Percentiles rank a stretch among this genome's conserved stretches.
Evolutionary conservation across 2,888 invertebrate genomes (phyloP).

Genomic region (Hydroisotoma schaefferi): DNA sequence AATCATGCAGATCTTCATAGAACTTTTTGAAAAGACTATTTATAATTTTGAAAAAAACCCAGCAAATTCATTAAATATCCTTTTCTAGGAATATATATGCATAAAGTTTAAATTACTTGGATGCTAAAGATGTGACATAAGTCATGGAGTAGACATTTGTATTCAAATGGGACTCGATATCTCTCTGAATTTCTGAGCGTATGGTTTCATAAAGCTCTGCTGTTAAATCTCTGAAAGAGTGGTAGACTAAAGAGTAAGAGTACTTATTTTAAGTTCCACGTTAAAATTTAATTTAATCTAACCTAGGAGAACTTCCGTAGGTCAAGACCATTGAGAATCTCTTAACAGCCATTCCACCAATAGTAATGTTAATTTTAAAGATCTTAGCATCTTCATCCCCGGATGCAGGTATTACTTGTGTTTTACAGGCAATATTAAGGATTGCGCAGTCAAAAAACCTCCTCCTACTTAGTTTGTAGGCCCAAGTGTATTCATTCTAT

Average conservation of each 20-base stretch:
- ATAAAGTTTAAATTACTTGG: slow-evolving; percentile 15
- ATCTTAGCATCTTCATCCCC: slow-evolving; percentile 29
- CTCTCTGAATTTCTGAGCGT: slow-evolving; percentile 23
- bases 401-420: slow-evolving; percentile 51
- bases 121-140: slow-evolving; percentile 21
- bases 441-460: slow-evolving; percentile 27
- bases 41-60: neutral
- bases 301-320: slow-evolving; percentile 20
- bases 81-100: neutral
- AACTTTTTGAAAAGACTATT: slow-evolving; percentile 26
- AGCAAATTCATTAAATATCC: slow-evolving; percentile 1
- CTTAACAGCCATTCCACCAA: slow-evolving; percentile 24
- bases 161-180: slow-evolving; percentile 23
- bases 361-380: slow-evolving; percentile 19
- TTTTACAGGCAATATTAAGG: slow-evolving; percentile 27
- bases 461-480: slow-evolving; percentile 25
- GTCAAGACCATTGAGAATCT: slow-evolving; percentile 26
- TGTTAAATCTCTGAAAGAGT: slow-evolving; percentile 13
- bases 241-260: neutral
- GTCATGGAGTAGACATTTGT: slow-evolving; percentile 24
- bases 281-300: neutral
- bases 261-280: neutral
- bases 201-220: slow-evolving; percentile 24
- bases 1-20: slow-evolving; percentile 27
- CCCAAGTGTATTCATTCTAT: slow-evolving; percentile 36